These are phyloP conservation scores for Pachyseris speciosa DNA, from an alignment of 64 coral and sea anemone genomes.

Conservation along the genomic window DNA sequence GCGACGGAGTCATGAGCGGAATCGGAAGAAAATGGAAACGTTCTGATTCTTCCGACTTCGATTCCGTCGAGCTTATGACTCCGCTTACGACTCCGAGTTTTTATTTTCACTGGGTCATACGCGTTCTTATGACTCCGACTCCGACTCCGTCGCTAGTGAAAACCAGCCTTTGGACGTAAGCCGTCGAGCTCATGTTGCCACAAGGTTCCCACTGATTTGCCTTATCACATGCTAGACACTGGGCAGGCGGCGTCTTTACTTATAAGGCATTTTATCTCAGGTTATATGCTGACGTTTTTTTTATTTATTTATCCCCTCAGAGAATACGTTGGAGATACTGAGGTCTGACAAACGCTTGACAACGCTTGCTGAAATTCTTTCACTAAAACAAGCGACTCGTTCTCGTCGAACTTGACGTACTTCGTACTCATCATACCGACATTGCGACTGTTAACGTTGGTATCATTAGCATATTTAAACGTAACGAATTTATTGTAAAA, in stretches of 20 bases:
- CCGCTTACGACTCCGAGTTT: too few species aligned
- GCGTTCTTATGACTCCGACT: too few species aligned
- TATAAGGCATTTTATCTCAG: background rate
- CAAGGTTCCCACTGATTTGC: background rate
- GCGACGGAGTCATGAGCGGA: too few species aligned
- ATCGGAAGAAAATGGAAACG: too few species aligned
- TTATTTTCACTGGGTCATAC: too few species aligned
- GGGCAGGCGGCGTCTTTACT: background rate
- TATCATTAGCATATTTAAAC: too few species aligned
- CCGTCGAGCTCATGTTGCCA: background rate
- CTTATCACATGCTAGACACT: background rate
- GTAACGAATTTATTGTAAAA: too few species aligned
- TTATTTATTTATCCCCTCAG: background rate
- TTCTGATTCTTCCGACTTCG: too few species aligned
- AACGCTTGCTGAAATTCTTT: background rate
- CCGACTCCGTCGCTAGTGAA: too few species aligned
- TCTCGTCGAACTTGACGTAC: background rate
- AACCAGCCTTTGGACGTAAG: too few species aligned
- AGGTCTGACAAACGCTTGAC: background rate
- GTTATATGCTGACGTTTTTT: background rate
- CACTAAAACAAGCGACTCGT: too few species aligned
- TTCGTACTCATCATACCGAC: background rate
- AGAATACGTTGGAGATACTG: constrained; percentile 31
- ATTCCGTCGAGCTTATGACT: too few species aligned
- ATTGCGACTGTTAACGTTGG: background rate